Conservation (phyloP, 2,888 invertebrate genomes). For the Neocrepidodera transversa region DNA sequence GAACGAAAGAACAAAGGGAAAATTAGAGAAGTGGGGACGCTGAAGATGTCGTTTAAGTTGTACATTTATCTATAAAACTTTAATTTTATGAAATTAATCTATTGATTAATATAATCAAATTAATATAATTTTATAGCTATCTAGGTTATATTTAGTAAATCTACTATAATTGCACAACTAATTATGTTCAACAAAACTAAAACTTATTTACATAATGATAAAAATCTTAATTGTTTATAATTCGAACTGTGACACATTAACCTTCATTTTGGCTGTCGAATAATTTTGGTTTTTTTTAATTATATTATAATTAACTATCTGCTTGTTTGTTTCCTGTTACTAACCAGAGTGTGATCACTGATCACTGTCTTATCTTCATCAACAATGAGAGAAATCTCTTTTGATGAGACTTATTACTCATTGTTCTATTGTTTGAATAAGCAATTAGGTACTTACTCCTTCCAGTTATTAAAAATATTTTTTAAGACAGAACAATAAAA, state of each 20-base stretch:
- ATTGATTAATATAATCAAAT: no score
- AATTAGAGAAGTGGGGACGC: no score
- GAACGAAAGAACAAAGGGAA: no score
- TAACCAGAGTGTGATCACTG: constrained; percentile 3
- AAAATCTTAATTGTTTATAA: no score
- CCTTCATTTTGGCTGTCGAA: neutral
- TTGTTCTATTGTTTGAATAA: constrained; percentile 1
- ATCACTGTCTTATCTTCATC: neutral
- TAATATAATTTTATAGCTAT: no score
- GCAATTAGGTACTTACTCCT: constrained; percentile 1
- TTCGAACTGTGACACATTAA: neutral
- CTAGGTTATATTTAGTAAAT: no score
- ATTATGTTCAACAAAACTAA: no score
- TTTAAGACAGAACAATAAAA: neutral
- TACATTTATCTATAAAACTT: no score
- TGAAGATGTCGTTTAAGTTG: no score
- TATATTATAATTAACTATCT: neutral
- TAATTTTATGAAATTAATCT: no score
- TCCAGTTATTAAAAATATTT: neutral
- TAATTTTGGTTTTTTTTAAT: neutral
- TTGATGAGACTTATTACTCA: neutral
- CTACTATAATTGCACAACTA: no score
- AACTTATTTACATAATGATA: no score
- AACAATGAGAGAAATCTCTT: neutral
- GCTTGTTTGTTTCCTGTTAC: neutral